A percentile compares a stretch with the other conserved stretches of the same genome.
These are phyloP conservation scores for Bombus affinis DNA, from an alignment of 1,140 invertebrate genomes.

Conservation along the genomic window DNA sequence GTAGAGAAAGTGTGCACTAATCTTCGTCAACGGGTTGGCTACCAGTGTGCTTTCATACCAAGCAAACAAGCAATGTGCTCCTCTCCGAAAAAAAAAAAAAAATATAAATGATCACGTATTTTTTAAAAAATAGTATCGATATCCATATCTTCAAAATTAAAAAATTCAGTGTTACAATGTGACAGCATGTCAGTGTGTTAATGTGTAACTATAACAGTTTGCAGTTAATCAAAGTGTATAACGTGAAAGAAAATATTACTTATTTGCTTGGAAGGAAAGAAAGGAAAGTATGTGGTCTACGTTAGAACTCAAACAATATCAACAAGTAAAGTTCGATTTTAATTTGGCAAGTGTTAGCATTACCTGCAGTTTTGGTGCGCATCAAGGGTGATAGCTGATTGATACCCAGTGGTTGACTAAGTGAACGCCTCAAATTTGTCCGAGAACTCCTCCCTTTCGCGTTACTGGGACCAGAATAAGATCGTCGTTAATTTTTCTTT, in stretches of 20 bases:
- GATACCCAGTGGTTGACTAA: slow-evolving; percentile 89
- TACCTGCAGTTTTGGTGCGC: slow-evolving; percentile 83
- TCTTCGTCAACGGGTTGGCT: slow-evolving; percentile 54
- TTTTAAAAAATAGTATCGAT: not conserved
- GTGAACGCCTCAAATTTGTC: slow-evolving; percentile 86
- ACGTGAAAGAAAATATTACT: not conserved
- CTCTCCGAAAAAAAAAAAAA: not conserved
- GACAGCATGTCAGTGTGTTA: not conserved
- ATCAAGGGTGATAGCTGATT: slow-evolving; percentile 85
- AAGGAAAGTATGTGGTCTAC: slow-evolving; percentile 51
- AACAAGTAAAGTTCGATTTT: not conserved
- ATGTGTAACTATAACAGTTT: not conserved
- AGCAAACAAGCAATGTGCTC: slow-evolving; percentile 28
- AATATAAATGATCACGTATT: not conserved
- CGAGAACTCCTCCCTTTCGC: slow-evolving; percentile 82
- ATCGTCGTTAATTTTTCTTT: slow-evolving; percentile 31
- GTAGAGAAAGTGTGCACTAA: slow-evolving; percentile 60
- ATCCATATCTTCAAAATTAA: not conserved
- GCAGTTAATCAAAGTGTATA: not conserved
- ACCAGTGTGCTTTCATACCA: slow-evolving; percentile 36
- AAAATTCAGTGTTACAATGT: not conserved
- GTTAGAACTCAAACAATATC: slow-evolving; percentile 39
- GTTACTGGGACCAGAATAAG: slow-evolving; percentile 76
- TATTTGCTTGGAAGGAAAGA: slow-evolving; percentile 42
- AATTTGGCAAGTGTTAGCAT: slow-evolving; percentile 22